Base-by-base conservation (phyloP, 2,113 vertebrate genomes). In the Acanthochromis polyacanthus region DNA sequence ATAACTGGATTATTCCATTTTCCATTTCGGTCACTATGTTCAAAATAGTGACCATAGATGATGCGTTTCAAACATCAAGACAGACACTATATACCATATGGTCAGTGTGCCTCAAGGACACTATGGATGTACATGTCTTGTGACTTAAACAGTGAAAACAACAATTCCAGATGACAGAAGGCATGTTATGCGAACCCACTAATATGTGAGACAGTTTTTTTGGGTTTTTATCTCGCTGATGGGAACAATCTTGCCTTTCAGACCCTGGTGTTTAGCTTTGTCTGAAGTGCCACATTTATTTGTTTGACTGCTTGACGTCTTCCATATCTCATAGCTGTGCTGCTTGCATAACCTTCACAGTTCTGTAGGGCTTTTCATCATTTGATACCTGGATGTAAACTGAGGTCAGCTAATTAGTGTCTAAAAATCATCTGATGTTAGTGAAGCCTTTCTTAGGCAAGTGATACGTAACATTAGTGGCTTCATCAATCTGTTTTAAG, bases 211-310 rank as follows among this genome's bases (percentile, higher is more conserved):
- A 10, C 53, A 12, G 32, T 36, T 23, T 74, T 48, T 10, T 40
- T 30, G 25, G 60, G 0, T 1, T 50, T 23, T 23, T 12, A 1
- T 15, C 63, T 55, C 15, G 15, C 45, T 61, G n/a, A 56, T 36
- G 16, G 45, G 51, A 81, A 80, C 68, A 82, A 38, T 67, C 83
- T 88, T 66, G 30, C 17, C 45, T 45, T 61, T 70, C 1, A 22
- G 12, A 50, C 3, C n/a, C 19, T 16, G 48, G 28, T 23, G 45
- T 71, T 66, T 71, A 2, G 15, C 40, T 62, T 71, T 70, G 51
- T 71, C 60, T 57, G 0, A 43, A 45, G 30, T 46, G 38, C 43
- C 53, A 59, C 23, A 53, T 75, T 61, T 36, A 59, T 78, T 52
- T n/a, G 74, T 85, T 71, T 40, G 50, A 75, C 72, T n/a, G 6